Conservation (phyloP, 2,797 vertebrate genomes). For the Benthosema pterotum region DNA sequence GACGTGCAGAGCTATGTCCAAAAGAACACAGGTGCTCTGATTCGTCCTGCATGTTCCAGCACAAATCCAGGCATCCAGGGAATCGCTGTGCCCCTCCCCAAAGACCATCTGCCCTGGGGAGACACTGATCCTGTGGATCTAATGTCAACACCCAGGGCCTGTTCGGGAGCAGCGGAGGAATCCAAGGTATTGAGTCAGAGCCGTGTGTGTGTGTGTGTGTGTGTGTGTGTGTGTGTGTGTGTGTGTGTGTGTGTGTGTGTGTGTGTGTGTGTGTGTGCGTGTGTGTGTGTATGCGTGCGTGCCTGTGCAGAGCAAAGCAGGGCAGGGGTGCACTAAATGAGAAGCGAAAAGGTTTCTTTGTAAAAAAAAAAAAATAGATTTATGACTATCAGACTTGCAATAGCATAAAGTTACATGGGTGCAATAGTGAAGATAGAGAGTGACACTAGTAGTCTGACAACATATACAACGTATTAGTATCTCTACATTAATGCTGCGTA, state of each 20-base stretch:
- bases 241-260: not conserved
- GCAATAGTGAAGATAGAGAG: too few relatives aligned
- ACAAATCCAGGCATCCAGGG: constrained; percentile 73
- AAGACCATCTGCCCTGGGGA: constrained; percentile 73
- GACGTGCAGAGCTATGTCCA: constrained; percentile 69
- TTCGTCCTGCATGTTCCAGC: constrained; percentile 79
- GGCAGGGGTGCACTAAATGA: constrained; percentile 9
- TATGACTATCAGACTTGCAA: not conserved
- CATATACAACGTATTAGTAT: too few relatives aligned
- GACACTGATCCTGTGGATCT: constrained; percentile 72
- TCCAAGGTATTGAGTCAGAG: constrained; percentile 63
- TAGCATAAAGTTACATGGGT: too few relatives aligned
- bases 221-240: not conserved
- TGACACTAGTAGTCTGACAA: too few relatives aligned
- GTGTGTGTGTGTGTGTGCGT: not conserved
- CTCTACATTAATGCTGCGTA: too few relatives aligned
- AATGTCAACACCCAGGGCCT: constrained; percentile 71
- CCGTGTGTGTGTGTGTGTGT: constrained; percentile 26
- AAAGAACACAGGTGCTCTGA: constrained; percentile 80
- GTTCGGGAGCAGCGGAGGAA: constrained; percentile 65
- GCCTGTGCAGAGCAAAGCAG: constrained; percentile 6
- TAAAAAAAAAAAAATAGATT: constrained; percentile 30
- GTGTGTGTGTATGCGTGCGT: not conserved
- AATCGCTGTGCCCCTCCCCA: constrained; percentile 59
- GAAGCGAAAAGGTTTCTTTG: constrained; percentile 28